Base-by-base conservation (phyloP, 1,140 invertebrate genomes). In the Zaprionus nigranus region DNA sequence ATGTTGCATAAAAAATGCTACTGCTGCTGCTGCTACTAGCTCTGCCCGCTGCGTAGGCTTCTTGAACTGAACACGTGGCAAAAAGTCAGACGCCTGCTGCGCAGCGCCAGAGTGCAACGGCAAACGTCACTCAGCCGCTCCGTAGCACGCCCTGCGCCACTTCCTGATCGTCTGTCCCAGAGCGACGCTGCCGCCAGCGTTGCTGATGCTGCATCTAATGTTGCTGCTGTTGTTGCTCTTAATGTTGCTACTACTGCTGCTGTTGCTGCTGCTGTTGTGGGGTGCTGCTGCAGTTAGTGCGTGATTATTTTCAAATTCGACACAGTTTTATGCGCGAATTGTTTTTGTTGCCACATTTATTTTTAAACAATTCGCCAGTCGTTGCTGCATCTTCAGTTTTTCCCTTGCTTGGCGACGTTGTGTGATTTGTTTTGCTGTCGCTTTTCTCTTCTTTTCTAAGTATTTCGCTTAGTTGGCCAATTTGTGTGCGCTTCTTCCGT, bases 261-360 rank as follows among this genome's bases (percentile, higher is more conserved):
- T 30, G 30, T 20, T 60, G 58, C 12, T 49, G 67, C 17, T 49
- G 5, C 75, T 65, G 46, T 6, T n/a, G n/a, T n/a, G n/a, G n/a
- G n/a, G n/a, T 43, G 69, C 20, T 65, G 57, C 56, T 68, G 84
- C 75, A 88, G 85, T 88, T 84, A 84, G 84, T 88, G 85, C 57
- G 85, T 90, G 85, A 90, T 90, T 90, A 90, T 90, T 90, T 90
- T 90, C 85, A 90, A 90, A 90, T 90, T 90, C 85, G 85, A 90
- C 85, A 90, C 85, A 90, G 81, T 90, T 90, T 90, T 88, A 74
- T 79, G 75, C 63, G 70, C 69, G 81, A 85, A 90, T 90, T 90
- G 85, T 85, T 81, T 79, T 90, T 88, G 78, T 81, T 88, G 64
- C 61, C 49, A 69, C 78, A 63, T 79, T 90, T 90, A 82, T 90